Percentiles rank a stretch among this genome's conserved stretches.
Evolutionary conservation across 2,797 vertebrate species (phyloP).

Genomic region (Cossypha niveicapilla): DNA sequence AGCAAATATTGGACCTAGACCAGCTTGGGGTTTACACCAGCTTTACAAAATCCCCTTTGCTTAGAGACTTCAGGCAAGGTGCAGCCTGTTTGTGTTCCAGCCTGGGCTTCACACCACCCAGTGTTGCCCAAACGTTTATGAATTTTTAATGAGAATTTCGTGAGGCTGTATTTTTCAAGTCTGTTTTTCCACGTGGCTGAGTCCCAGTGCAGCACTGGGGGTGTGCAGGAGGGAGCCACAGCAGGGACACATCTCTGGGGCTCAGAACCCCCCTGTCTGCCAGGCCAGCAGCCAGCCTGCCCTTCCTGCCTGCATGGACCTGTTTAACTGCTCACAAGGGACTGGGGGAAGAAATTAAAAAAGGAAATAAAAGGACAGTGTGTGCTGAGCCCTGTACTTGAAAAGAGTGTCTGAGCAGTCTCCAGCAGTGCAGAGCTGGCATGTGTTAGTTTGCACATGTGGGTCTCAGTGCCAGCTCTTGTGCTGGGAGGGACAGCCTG

Average conservation of each 20-base stretch:
- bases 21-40: neutral
- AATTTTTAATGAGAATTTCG: neutral
- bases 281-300: neutral
- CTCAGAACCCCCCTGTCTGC: neutral
- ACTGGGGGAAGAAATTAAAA: accelerated
- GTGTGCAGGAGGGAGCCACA: neutral
- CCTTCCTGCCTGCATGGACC: neutral
- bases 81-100: neutral
- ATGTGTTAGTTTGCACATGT: neutral
- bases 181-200: accelerated
- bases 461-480: neutral
- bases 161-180: neutral
- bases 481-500: accelerated
- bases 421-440: neutral
- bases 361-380: neutral
- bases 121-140: accelerated
- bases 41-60: neutral
- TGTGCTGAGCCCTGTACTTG: neutral
- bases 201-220: neutral
- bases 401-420: neutral
- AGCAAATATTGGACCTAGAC: neutral
- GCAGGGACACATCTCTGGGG: neutral
- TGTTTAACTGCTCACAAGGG: neutral
- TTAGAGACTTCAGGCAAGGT: neutral
- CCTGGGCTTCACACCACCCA: neutral